Base-by-base conservation (phyloP, 2,888 invertebrate genomes). In the Drosophila meridionalis region DNA sequence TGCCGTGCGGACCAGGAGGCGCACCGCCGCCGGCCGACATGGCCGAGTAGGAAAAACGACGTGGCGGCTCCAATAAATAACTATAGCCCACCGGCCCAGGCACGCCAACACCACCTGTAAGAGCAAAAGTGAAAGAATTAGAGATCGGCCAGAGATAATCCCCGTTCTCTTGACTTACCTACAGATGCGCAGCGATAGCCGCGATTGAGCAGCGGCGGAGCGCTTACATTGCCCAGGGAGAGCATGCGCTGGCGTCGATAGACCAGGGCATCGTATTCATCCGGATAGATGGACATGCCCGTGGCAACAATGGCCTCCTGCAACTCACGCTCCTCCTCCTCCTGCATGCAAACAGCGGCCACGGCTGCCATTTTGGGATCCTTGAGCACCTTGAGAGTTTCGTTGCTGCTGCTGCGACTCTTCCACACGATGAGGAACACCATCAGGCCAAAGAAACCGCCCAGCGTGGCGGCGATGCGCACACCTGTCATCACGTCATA, bases 401-500 rank as follows among this genome's bases (percentile, higher is more conserved):
- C 96, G 72, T 96, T 95, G 73, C 96, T 95, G 94, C 96, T 96
- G 91, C 96, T 96, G 85, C 96, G 96, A 93, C 97, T 97, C 94
- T 98, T 98, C 94, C 97, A 98, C 78, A 98, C 95, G 87, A 98
- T 96, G 91, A 98, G 95, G 92, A 98, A 96, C 56, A 98, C 97
- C 96, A 98, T 98, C 90, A 98, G 94, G 77, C 97, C 96, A 94
- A 98, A 98, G 94, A 98, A 97, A 87, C 97, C 97, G 89, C 98
- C 97, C 61, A 98, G 94, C 4, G 98, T 98, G 84, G 97, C 97
- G 85, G 98, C 98, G 93, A 98, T 98, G 80, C 98, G 95, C 78
- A 98, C 96, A 81, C 98, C 98, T 89, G 98, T 98, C 97, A 97
- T 98, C 93, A 97, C 97, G 94, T 98, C 97, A 94, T 98, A 98